Conservation (phyloP, 2,888 invertebrate genomes). For the Acanthosepion lycidas region DNA sequence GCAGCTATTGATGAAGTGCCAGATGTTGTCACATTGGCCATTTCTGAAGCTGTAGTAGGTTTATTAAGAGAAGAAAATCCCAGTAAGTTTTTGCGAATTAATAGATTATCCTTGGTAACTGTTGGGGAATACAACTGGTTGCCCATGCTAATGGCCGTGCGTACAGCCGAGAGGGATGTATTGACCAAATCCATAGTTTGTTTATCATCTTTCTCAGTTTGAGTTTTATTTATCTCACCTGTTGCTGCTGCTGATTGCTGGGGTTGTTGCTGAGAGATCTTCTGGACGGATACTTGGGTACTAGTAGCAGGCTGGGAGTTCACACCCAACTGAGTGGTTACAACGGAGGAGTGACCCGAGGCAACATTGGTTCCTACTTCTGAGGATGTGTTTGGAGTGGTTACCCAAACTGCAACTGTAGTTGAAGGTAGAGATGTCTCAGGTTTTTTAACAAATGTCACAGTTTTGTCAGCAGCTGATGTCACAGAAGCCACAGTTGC, state of each 20-base stretch:
- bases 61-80: slow-evolving; percentile 41
- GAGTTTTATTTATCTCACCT: neutral
- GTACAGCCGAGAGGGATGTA: slow-evolving; percentile 22
- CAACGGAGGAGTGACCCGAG: neutral
- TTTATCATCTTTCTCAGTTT: slow-evolving; percentile 36
- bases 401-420: slow-evolving; percentile 10
- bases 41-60: slow-evolving; percentile 1
- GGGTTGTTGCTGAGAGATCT: neutral
- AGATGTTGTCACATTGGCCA: neutral
- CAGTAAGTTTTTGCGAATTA: slow-evolving; percentile 36
- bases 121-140: neutral
- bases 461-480: neutral
- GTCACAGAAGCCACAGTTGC: slow-evolving; percentile 15
- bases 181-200: slow-evolving; percentile 38
- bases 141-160: neutral
- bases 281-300: slow-evolving; percentile 36
- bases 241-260: neutral
- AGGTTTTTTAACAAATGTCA: slow-evolving; percentile 44
- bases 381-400: neutral
- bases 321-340: neutral
- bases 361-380: neutral
- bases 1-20: neutral
- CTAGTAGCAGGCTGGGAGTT: neutral
- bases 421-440: slow-evolving; percentile 37
- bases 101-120: neutral